Conservation (phyloP, 1,140 invertebrate genomes). For the Psilanteris sp. region DNA sequence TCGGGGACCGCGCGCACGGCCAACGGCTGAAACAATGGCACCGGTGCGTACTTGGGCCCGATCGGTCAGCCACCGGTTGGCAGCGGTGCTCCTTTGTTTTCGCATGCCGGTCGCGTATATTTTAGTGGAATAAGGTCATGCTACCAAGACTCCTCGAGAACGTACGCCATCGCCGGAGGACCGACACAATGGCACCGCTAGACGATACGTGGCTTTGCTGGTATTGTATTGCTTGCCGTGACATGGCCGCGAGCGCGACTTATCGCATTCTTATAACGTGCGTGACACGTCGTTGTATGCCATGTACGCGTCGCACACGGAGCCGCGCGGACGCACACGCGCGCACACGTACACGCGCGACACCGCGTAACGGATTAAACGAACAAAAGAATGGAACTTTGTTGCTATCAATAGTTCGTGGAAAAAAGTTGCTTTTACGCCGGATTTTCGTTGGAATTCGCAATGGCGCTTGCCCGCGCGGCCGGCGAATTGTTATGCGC, state of each 20-base stretch:
- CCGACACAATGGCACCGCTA: conserved; percentile 72
- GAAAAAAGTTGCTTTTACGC: conserved; percentile 14
- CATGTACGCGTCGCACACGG: conserved; percentile 47
- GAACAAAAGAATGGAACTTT: conserved; percentile 57
- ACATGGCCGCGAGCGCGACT: conserved; percentile 69
- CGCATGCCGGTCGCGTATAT: conserved; percentile 71
- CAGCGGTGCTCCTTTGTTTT: conserved; percentile 65
- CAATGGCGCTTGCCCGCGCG: no score
- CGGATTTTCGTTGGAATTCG: conserved; percentile 22
- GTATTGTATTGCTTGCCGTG: conserved; percentile 63
- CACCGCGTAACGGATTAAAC: conserved; percentile 55
- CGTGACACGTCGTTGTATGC: conserved; percentile 69
- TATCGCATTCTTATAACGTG: conserved; percentile 76
- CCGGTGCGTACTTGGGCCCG: conserved; percentile 66
- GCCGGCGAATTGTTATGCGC: no score
- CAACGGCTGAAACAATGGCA: conserved; percentile 64
- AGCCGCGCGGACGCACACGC: background rate
- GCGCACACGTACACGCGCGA: conserved; percentile 13
- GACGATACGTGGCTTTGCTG: conserved; percentile 59
- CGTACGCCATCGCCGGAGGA: conserved; percentile 65
- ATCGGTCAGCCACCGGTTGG: conserved; percentile 65
- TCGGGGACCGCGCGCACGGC: conserved; percentile 45
- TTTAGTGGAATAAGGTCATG: conserved; percentile 76
- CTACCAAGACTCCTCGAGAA: conserved; percentile 65
- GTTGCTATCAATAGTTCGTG: conserved; percentile 32